Base-by-base conservation (phyloP, 2,888 invertebrate genomes). In the Aphidoletes aphidimyza region DNA sequence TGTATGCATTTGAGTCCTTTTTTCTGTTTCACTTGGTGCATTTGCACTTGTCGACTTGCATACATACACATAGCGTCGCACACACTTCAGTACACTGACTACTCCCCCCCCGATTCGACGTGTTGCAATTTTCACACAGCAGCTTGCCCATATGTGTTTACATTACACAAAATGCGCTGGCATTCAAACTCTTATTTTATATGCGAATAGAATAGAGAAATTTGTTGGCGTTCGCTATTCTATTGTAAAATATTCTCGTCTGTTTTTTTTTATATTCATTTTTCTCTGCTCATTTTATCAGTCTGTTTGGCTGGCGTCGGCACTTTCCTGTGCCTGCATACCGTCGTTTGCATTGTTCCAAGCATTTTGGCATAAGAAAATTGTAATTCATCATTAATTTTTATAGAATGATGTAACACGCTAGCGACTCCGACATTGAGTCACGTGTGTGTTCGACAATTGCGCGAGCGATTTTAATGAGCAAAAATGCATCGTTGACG, bases 181-280 rank as follows among this genome's bases (percentile, higher is more conserved):
- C 47, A 69, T 69, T 69, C 69, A 69, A 26, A 69, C 69, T 30
- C 30, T 69, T 69, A 22, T 54, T 69, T 69, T 69, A 22, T 54
- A 3, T 14, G 37, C n/a, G n/a, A 37, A 81, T n/a, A 37, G 19
- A 1, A 37, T 37, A 30, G 69, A 37, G n/a, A n/a, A 81, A 81
- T 34, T 36, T 81, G 81, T 81, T 81, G 81, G 81, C 81, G 81
- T 81, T 81, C 11, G 81, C 81, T 37, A 81, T 37, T 81, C 22
- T n/a, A 81, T 81, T 81, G 37, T 36, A 37, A 81, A 81, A 81
- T 81, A 22, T 37, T 37, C 37, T 37, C 6, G n/a, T 8, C 1
- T n/a, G n/a, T n/a, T n/a, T 30, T 69, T 14, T 69, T 54, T 54
- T 3, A 6, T 19, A 37, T 81, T 37, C 81, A 81, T 3, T 81